phyloP scores from a whole-genome alignment of 2,888 invertebrate species.

The Hoplodrina ambigua region DNA sequence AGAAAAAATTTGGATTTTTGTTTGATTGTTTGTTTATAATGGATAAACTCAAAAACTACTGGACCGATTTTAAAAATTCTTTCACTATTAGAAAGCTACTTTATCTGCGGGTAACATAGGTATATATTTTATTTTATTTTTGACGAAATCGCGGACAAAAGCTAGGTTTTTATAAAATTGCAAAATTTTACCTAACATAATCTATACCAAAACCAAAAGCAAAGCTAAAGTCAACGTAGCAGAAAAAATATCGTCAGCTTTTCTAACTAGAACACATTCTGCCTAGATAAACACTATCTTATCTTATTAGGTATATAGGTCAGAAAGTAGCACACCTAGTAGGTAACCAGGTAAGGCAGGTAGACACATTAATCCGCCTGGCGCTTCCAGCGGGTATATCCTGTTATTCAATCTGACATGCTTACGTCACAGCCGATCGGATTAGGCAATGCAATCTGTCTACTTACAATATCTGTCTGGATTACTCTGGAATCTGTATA shows the following conservation, averaged over 20 bases:
- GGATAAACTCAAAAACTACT: too few relatives aligned
- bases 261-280: constrained; percentile 26
- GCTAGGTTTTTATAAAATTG: too few relatives aligned
- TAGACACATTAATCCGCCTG: constrained; percentile 21
- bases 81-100: too few relatives aligned
- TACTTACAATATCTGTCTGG: constrained; percentile 8
- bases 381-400: constrained; percentile 3
- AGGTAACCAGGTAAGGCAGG: constrained; percentile 9
- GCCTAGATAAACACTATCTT: neutral
- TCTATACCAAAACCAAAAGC: too few relatives aligned
- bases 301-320: constrained; percentile 43
- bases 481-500: constrained; percentile 2
- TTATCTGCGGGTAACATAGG: too few relatives aligned
- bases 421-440: constrained; percentile 17
- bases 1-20: too few relatives aligned
- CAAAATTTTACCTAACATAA: too few relatives aligned
- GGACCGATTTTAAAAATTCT: too few relatives aligned
- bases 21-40: too few relatives aligned
- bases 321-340: constrained; percentile 6
- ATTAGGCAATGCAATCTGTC: constrained; percentile 29
- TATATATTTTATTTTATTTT: too few relatives aligned
- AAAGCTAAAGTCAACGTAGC: neutral
- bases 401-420: constrained; percentile 24
- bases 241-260: neutral
- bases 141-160: too few relatives aligned